phyloP scores from a whole-genome alignment of 2,113 vertebrate genomes.

The Cariama cristata region DNA sequence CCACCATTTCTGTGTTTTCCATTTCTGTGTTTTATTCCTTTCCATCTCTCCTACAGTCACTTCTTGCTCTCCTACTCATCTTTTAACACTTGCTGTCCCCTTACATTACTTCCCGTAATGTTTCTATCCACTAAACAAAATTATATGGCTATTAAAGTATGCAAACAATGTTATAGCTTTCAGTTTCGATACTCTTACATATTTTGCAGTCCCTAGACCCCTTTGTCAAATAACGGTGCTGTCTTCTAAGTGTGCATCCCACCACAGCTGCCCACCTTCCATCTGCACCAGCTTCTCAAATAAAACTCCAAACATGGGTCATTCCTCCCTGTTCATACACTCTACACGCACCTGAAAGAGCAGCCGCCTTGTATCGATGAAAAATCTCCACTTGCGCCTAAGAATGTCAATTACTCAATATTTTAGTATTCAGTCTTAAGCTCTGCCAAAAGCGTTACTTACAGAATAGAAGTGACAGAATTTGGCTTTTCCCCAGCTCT shows the following conservation, averaged over 20 bases:
- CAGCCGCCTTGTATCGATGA: not conserved
- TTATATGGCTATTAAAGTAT: not conserved
- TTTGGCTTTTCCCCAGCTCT: conserved; percentile 18
- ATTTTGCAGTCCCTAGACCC: not conserved
- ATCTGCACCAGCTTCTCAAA: not conserved
- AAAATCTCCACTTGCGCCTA: not conserved
- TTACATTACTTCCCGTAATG: not conserved
- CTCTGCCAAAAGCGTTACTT: not conserved
- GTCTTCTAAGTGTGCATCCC: not conserved
- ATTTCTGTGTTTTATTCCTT: not conserved
- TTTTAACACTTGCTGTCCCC: not conserved
- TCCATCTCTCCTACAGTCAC: not conserved
- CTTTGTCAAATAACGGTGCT: rapidly evolving
- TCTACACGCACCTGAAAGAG: not conserved
- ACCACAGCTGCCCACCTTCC: not conserved
- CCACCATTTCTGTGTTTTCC: not conserved
- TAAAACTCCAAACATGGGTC: not conserved
- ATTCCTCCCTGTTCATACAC: not conserved
- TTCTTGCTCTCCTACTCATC: not conserved
- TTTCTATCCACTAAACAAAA: not conserved
- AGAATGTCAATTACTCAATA: conserved; percentile 23
- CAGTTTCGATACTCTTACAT: not conserved
- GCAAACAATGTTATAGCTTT: not conserved
- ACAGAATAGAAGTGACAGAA: not conserved
- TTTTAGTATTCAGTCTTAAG: not conserved